Percentiles rank a stretch among this genome's conserved stretches.
Evolutionary conservation across 1,140 invertebrate species (phyloP).

Genomic region (Hycleus phaleratus): DNA sequence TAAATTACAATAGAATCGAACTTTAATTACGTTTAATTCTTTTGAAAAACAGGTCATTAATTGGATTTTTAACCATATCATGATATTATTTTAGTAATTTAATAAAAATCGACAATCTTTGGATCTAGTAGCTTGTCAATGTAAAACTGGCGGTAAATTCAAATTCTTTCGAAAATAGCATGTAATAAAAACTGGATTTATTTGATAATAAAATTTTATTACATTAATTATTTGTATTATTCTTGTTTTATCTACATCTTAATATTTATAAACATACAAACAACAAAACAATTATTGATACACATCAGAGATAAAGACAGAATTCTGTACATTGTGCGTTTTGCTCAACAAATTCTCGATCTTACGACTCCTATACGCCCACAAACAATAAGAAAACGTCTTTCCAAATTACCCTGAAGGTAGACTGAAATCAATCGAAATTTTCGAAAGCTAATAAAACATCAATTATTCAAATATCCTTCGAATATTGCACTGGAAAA

Average conservation of each 20-base stretch:
- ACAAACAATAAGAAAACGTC: slow-evolving; percentile 2
- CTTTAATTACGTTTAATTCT: no score
- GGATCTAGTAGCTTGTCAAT: no score
- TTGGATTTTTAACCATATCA: no score
- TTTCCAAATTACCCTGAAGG: neutral
- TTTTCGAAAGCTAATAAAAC: no score
- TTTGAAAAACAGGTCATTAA: no score
- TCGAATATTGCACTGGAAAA: slow-evolving; percentile 1
- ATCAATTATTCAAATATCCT: no score
- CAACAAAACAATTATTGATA: slow-evolving; percentile 10
- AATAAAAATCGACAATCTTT: no score
- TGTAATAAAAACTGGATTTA: neutral
- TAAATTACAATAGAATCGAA: no score
- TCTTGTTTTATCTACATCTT: neutral
- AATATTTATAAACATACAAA: slow-evolving; percentile 15
- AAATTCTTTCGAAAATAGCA: neutral
- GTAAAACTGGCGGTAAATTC: neutral
- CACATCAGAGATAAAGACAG: slow-evolving; percentile 1
- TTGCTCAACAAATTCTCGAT: slow-evolving; percentile 5
- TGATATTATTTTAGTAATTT: no score
- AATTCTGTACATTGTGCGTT: slow-evolving; percentile 14
- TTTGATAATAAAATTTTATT: slow-evolving; percentile 10
- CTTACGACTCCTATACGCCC: slow-evolving; percentile 2
- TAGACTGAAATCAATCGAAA: neutral
- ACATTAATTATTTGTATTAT: slow-evolving; percentile 8